Percentiles rank a stretch among this genome's conserved stretches.
phyloP scores from a whole-genome alignment of 1,140 invertebrate species.

The Trichomalopsis sarcophagae region DNA sequence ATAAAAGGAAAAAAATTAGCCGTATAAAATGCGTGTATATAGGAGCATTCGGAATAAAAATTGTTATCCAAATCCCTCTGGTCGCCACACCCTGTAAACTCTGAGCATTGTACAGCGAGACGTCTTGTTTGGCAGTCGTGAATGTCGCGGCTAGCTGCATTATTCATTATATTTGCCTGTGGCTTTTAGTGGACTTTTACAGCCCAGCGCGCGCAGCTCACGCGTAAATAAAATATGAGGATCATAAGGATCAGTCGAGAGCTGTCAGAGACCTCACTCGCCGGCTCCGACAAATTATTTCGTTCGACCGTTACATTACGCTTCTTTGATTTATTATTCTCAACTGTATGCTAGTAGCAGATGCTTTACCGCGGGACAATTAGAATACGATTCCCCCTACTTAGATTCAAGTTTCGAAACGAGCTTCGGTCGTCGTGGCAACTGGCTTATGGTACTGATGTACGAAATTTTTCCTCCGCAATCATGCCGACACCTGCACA shows the following conservation, averaged over 20 bases:
- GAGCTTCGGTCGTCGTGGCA: no score
- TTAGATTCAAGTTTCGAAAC: no score
- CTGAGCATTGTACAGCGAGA: background rate
- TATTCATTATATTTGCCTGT: conserved; percentile 6
- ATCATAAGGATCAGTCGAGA: background rate
- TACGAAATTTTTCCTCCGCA: background rate
- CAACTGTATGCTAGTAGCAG: no score
- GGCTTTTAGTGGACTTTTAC: background rate
- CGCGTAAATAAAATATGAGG: background rate
- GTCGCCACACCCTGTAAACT: background rate
- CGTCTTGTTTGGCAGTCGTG: background rate
- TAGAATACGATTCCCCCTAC: no score
- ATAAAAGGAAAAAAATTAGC: background rate
- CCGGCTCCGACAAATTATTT: background rate
- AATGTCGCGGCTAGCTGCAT: background rate
- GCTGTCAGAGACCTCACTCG: background rate
- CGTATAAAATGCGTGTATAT: no score
- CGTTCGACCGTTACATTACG: background rate
- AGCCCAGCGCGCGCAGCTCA: background rate
- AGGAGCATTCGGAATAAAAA: no score
- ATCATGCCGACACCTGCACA: background rate
- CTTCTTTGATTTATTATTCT: background rate
- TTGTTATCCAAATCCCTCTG: no score
- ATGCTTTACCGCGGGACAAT: no score
- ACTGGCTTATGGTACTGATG: no score